Evolutionary conservation across 2,113 vertebrate genomes (phyloP).

Genomic region (Gymnobelideus leadbeateri): DNA sequence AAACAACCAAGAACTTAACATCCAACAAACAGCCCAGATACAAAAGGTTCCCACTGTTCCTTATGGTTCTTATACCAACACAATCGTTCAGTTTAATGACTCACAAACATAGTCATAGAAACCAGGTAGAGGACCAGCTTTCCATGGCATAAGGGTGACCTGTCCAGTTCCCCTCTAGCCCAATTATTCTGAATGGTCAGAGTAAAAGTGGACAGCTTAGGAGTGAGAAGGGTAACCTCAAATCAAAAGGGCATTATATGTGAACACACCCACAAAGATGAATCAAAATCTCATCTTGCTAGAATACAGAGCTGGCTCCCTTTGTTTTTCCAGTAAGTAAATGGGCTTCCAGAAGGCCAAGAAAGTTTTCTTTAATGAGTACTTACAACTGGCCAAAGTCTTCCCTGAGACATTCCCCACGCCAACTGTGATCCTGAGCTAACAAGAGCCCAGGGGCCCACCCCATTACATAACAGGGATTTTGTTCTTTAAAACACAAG

Average conservation of each 20-base stretch:
- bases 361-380: not conserved
- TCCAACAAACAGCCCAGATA: not conserved
- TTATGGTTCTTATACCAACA: not conserved
- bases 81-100: not conserved
- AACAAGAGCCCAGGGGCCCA: not conserved
- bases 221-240: not conserved
- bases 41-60: not conserved
- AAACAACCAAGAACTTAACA: conserved; percentile 18
- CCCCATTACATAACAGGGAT: not conserved
- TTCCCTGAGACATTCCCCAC: not conserved
- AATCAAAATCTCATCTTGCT: conserved; percentile 4
- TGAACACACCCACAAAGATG: not conserved
- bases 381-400: not conserved
- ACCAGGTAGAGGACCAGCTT: not conserved
- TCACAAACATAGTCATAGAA: not conserved
- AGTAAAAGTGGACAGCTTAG: not conserved
- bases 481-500: not conserved
- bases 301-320: not conserved
- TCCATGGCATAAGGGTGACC: not conserved
- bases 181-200: not conserved
- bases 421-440: accelerated
- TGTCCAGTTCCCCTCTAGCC: not conserved
- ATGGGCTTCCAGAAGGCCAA: not conserved
- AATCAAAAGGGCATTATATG: not conserved
- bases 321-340: not conserved